Evolutionary conservation across 2,797 vertebrate genomes (phyloP).

Genomic region (Eurystomus glaucurus): DNA sequence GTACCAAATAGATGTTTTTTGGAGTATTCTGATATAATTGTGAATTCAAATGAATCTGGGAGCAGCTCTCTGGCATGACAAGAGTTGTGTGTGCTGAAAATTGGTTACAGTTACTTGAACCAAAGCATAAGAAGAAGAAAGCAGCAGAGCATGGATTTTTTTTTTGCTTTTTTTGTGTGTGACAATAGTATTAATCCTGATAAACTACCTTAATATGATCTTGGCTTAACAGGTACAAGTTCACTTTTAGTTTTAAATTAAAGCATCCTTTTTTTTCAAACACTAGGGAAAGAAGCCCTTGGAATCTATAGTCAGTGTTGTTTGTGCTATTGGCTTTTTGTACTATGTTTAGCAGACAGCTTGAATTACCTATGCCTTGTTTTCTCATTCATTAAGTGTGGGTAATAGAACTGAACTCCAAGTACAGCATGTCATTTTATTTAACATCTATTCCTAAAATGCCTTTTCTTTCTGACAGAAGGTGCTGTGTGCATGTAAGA

Average conservation of each 20-base stretch:
- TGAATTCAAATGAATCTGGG: background rate
- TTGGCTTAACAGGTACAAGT: background rate
- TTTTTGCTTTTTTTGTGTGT: background rate
- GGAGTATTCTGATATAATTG: background rate
- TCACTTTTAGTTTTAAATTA: background rate
- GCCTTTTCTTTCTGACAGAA: slow-evolving; percentile 10
- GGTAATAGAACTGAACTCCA: background rate
- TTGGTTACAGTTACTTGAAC: background rate
- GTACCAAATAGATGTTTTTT: background rate
- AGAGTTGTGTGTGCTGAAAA: background rate
- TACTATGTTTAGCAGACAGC: background rate
- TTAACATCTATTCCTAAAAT: background rate
- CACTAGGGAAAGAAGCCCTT: background rate
- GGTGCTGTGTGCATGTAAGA: background rate
- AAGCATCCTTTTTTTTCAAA: background rate
- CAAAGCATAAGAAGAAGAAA: background rate
- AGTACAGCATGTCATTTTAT: background rate
- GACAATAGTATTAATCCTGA: background rate
- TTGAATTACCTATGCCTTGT: background rate
- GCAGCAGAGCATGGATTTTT: background rate
- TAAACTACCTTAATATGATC: background rate
- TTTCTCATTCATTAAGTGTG: slow-evolving; percentile 1
- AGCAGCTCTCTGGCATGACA: background rate
- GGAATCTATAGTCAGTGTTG: background rate
- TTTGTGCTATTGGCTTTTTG: background rate